Evolutionary conservation across 2,888 invertebrate species (phyloP), one percentile per base, ranked within the genome.

Genomic region (Cepaea hortensis): DNA sequence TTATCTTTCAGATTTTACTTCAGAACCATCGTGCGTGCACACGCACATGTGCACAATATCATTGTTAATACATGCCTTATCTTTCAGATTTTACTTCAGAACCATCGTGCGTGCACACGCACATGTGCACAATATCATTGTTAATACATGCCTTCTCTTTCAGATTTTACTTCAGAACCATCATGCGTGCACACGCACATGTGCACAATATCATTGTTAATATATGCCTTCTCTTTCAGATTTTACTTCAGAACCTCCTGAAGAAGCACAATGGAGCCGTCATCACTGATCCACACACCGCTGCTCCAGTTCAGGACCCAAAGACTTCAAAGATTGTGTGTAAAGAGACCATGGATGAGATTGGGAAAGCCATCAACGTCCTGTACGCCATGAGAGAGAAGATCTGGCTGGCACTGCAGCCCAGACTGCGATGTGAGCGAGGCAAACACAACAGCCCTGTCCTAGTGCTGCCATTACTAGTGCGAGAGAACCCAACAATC

Each of bases 381-480:
- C 80, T 93, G 65, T 88, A 91, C 72, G 89, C 90, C 18, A 90
- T 91, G 6, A 87, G 94, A 50, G 93, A 93, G 82, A 86, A 89
- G 50, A 90, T 93, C 18, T 94, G 92, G 92, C 86, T 90, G 15
- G 87, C 87, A 6, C 84, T 94, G 48, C 91, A 93, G 84, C 91
- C 91, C 2, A 90, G 90, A n/a, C 80, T 94, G 62, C 90, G 90
- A n/a, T 93, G 93, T 90, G 91, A 91, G 85, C 91, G 91, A 55
- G 93, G 94, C 0, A 90, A 91, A 84, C 91, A 93, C 79, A 93
- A 93, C 88, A 93, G 93, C 81, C 93, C 94, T 0, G 93, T 94
- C 62, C 91, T 94, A 86, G 94, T 93, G 13, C 88, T 94, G 55
- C 93, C 92, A 1, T 86, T 92, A 50, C 85, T 94, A 23, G 88